Percentiles rank a stretch among this genome's conserved stretches.
Conservation (phyloP, 1,140 invertebrate genomes). For the Aradophagus sp. region DNA sequence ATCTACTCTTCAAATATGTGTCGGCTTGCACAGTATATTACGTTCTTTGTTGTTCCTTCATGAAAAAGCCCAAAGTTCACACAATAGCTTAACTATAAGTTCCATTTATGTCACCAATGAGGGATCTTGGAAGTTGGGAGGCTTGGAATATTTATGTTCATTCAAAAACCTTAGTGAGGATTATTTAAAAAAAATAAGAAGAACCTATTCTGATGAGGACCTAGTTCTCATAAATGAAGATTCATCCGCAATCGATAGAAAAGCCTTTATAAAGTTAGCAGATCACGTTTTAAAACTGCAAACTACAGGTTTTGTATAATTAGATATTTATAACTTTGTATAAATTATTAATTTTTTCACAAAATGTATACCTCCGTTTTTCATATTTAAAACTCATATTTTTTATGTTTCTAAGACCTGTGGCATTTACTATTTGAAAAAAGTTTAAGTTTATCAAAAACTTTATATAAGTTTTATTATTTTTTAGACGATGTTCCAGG, state of each 20-base stretch:
- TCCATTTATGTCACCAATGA: constrained; percentile 88
- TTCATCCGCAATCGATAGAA: constrained; percentile 82
- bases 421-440: too few relatives aligned
- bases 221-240: constrained; percentile 62
- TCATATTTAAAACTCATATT: too few relatives aligned
- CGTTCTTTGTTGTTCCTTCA: constrained; percentile 87
- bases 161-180: constrained; percentile 80
- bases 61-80: constrained; percentile 83
- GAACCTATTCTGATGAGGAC: constrained; percentile 80
- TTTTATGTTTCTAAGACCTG: too few relatives aligned
- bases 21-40: constrained; percentile 84
- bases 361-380: too few relatives aligned
- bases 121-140: constrained; percentile 88
- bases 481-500: constrained; percentile 79
- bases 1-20: constrained; percentile 84
- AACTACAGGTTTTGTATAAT: constrained; percentile 76
- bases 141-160: constrained; percentile 85
- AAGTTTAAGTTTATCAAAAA: too few relatives aligned
- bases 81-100: constrained; percentile 86
- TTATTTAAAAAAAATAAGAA: constrained; percentile 81
- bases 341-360: too few relatives aligned
- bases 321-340: constrained; percentile 1
- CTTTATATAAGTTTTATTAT: constrained; percentile 2
- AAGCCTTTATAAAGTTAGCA: constrained; percentile 86
- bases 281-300: constrained; percentile 81